These are phyloP conservation scores for Gonocerus acuteangulatus DNA, from an alignment of 2,888 invertebrate species.

Conservation along the genomic window DNA sequence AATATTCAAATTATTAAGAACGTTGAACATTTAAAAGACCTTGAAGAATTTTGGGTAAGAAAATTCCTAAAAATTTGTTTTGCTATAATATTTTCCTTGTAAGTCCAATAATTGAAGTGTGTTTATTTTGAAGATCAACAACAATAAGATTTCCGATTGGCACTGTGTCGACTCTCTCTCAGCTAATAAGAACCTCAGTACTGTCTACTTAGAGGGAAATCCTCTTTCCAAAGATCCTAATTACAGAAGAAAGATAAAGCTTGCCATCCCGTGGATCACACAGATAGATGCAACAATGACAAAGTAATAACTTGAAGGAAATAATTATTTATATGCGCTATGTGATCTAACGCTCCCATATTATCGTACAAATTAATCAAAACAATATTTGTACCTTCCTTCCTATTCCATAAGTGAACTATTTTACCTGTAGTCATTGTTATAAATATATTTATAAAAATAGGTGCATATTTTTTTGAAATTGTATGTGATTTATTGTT, in stretches of 20 bases:
- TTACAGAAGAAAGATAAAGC: constrained; percentile 84
- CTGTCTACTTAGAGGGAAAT: constrained; percentile 91
- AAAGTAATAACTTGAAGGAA: constrained; percentile 18
- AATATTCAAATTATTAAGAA: constrained; percentile 72
- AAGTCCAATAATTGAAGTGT: too few species aligned
- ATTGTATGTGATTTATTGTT: too few species aligned
- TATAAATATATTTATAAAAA: too few species aligned
- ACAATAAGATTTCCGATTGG: constrained; percentile 84
- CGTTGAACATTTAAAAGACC: constrained; percentile 61
- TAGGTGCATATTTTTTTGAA: too few species aligned
- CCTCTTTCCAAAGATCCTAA: constrained; percentile 75
- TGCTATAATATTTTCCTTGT: not conserved
- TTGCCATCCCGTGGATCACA: constrained; percentile 72
- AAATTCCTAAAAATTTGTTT: constrained; percentile 1
- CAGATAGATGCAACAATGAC: constrained; percentile 96
- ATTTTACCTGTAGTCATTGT: too few species aligned
- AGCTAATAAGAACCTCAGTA: constrained; percentile 58
- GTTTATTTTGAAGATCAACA: constrained; percentile 62
- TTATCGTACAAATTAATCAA: too few species aligned
- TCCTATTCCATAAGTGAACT: too few species aligned
- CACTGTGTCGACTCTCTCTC: constrained; percentile 66
- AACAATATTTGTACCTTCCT: too few species aligned
- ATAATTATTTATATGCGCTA: too few species aligned
- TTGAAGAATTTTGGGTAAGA: constrained; percentile 92
- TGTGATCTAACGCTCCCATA: too few species aligned